These are phyloP conservation scores for Bugulina stolonifera DNA, from an alignment of 2,888 invertebrate genomes.

Conservation along the genomic window DNA sequence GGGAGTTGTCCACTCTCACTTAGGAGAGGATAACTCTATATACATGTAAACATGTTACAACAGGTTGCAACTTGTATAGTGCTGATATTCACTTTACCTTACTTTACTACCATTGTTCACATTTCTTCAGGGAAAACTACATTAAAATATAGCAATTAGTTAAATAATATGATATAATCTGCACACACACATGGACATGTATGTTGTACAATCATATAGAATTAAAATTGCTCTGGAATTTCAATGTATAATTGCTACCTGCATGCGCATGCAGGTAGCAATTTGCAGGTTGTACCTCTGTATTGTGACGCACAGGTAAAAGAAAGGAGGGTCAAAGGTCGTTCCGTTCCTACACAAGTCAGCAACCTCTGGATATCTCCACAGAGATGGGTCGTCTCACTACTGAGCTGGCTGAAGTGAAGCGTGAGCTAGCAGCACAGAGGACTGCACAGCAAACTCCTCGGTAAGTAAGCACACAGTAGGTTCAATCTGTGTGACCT, in stretches of 20 bases:
- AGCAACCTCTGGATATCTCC: not conserved
- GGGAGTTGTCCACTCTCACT: too few relatives aligned
- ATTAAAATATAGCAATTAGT: too few relatives aligned
- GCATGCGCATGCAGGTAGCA: too few relatives aligned
- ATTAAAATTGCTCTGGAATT: too few relatives aligned
- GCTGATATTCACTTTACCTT: too few relatives aligned
- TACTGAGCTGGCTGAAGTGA: slow-evolving; percentile 14
- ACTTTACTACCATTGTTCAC: too few relatives aligned
- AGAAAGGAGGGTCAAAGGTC: slow-evolving; percentile 1
- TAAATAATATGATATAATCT: too few relatives aligned
- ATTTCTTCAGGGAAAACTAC: too few relatives aligned
- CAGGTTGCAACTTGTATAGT: not conserved
- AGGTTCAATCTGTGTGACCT: too few relatives aligned
- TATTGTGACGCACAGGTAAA: not conserved
- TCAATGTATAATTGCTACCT: too few relatives aligned
- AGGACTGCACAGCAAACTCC: not conserved
- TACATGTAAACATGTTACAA: not conserved
- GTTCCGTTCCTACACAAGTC: slow-evolving; percentile 21
- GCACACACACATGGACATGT: too few relatives aligned
- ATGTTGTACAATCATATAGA: too few relatives aligned
- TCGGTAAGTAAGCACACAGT: not conserved
- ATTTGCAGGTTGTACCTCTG: not conserved
- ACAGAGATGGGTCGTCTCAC: slow-evolving; percentile 13
- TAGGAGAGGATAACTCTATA: not conserved
- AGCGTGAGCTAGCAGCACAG: not conserved